phyloP scores from a whole-genome alignment of 2,888 invertebrate genomes.

The Serripes groenlandicus region DNA sequence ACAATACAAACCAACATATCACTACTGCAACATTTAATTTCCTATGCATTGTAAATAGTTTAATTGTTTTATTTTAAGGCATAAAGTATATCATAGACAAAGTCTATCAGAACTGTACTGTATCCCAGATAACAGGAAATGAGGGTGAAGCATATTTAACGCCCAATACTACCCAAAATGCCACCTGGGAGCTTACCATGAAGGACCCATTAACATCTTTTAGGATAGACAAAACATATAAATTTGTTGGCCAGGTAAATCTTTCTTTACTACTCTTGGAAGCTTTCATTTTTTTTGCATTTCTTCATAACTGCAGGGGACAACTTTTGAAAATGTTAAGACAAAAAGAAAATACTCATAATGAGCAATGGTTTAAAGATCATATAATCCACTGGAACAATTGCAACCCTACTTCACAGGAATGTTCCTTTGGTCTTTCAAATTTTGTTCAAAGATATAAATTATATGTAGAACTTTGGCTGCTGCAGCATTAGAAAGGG shows the following conservation, averaged over 20 bases:
- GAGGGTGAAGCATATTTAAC: constrained; percentile 58
- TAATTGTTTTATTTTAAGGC: no score
- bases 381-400: no score
- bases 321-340: background rate
- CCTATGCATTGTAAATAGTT: no score
- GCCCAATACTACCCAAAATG: constrained; percentile 37
- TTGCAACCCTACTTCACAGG: no score
- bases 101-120: constrained; percentile 76
- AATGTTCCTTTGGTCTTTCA: no score
- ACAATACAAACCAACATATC: no score
- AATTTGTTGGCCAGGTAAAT: constrained; percentile 80
- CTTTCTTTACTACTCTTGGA: background rate
- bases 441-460: no score
- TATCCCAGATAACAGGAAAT: constrained; percentile 61
- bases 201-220: constrained; percentile 74
- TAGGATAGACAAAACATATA: constrained; percentile 70
- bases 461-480: no score
- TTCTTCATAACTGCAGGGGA: background rate
- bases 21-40: no score
- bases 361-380: background rate
- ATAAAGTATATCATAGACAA: constrained; percentile 79
- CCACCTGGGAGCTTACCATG: constrained; percentile 67
- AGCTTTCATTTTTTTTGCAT: no score
- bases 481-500: no score
- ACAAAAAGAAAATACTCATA: no score